Percentiles rank a stretch among this genome's conserved stretches.
phyloP scores from a whole-genome alignment of 2,888 invertebrate genomes.

The Tachina fera region DNA sequence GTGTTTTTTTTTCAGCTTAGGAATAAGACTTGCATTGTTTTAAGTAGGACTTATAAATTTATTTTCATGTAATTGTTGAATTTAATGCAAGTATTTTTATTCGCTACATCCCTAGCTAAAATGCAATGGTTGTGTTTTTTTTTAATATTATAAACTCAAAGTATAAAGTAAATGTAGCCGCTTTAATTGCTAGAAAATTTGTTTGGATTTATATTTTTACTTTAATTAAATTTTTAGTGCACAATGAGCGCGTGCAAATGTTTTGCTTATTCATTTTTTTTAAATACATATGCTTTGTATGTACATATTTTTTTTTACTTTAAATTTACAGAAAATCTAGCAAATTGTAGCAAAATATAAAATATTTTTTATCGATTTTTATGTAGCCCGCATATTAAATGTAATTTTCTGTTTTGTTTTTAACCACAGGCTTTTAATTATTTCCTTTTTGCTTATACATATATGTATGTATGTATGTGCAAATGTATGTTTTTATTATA shows the following conservation, averaged over 20 bases:
- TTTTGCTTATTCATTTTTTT: slow-evolving; percentile 8
- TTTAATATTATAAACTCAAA: slow-evolving; percentile 30
- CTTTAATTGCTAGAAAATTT: slow-evolving; percentile 66
- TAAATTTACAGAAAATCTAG: background rate
- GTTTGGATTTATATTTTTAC: slow-evolving; percentile 23
- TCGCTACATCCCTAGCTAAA: background rate
- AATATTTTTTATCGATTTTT: slow-evolving; percentile 20
- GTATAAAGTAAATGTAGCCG: slow-evolving; percentile 53
- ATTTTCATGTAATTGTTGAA: too few species aligned
- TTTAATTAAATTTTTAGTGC: background rate
- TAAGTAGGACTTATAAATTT: too few species aligned
- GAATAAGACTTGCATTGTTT: too few species aligned
- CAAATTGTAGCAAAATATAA: background rate
- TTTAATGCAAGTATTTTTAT: too few species aligned
- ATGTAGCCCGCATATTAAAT: background rate
- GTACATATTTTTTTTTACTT: background rate
- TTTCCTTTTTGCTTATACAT: background rate
- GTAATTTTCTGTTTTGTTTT: background rate
- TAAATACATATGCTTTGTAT: background rate
- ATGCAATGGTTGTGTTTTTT: background rate
- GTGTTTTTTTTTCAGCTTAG: too few species aligned
- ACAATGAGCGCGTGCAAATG: background rate
- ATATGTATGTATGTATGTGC: background rate
- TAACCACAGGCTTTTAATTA: background rate
- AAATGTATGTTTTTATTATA: background rate